Conservation (phyloP, 2,888 invertebrate species). For the Drosophila subquinaria region DNA sequence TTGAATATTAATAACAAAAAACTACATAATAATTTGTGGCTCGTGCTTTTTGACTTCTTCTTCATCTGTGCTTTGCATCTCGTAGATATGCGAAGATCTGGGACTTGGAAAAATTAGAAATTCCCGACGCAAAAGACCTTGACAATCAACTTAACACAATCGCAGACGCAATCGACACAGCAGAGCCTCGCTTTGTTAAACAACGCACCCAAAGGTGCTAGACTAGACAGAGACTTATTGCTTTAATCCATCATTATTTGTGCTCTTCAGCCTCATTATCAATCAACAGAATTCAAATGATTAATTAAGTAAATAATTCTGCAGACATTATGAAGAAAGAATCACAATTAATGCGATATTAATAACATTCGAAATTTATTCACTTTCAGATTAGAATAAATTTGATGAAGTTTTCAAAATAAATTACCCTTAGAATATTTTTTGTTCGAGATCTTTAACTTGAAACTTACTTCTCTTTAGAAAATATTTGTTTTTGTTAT, state of each 20-base stretch:
- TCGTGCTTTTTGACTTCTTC: background rate
- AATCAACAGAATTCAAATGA: conserved; percentile 17
- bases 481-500: conserved; percentile 5
- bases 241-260: conserved; percentile 1
- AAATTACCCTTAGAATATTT: background rate
- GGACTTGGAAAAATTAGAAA: conserved; percentile 16
- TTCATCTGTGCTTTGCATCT: conserved; percentile 19
- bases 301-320: conserved; percentile 28
- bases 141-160: conserved; percentile 40
- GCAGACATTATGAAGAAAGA: conserved; percentile 13
- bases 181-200: conserved; percentile 2
- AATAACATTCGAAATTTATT: background rate
- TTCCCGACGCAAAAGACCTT: conserved; percentile 54
- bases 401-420: background rate
- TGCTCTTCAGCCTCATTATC: conserved; percentile 4
- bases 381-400: background rate
- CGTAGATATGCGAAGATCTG: background rate
- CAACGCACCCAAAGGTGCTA: background rate
- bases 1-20: conserved; percentile 1
- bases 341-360: background rate
- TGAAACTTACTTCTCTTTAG: background rate
- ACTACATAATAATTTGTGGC: conserved; percentile 4
- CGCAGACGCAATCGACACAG: conserved; percentile 25
- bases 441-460: background rate
- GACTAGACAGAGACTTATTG: conserved; percentile 13